Evolutionary conservation across 37 sponge, comb jelly and placozoan genomes (phyloP), one percentile per base, ranked within the genome.

Genomic region (Ianthella basta): DNA sequence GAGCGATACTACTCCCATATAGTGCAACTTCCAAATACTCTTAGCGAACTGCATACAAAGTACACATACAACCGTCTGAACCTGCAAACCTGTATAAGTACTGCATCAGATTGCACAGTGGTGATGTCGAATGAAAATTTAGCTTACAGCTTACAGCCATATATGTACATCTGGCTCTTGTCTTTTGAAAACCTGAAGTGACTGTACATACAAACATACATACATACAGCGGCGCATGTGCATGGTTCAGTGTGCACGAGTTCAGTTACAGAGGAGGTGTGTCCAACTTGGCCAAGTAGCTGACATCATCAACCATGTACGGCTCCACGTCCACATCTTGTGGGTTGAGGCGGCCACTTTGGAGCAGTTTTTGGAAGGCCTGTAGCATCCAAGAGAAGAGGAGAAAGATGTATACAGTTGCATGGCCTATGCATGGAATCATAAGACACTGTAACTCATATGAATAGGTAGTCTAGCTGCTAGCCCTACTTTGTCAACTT

Each of bases 281-380:
- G 64, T 29, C 64, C 24, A 61, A 61, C 59, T 67, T 85, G 21
- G 97, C 94, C 34, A 96, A 70, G 44, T 84, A 87, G 10, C 75
- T 79, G 21, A 91, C 79, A 21, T 89, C 89, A 67, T 96, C 97
- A 19, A 94, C 97, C 27, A 69, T 79, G 79, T 96, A 96, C 1
- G 87, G 83, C 35, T 63, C 36, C 4, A 96, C 92, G 78, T 96
- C 97, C 0, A 69, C 79, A 25, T 87, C 34, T 18, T 60, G 64
- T 32, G 67, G 68, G 56, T 80, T 44, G 55, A 92, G 57, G 12
- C 90, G 55, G 20, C 86, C 87, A 39, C 54, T 77, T 37, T 89
- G 67, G 8, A 93, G 70, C 23, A 93, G 54, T 50, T 80, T 56
- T 8, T 67, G 60, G 34, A 89, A 93, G 27, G 89, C 87, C 93